Base-by-base conservation (phyloP, 2,113 vertebrate species). In the Recurvirostra avosetta region DNA sequence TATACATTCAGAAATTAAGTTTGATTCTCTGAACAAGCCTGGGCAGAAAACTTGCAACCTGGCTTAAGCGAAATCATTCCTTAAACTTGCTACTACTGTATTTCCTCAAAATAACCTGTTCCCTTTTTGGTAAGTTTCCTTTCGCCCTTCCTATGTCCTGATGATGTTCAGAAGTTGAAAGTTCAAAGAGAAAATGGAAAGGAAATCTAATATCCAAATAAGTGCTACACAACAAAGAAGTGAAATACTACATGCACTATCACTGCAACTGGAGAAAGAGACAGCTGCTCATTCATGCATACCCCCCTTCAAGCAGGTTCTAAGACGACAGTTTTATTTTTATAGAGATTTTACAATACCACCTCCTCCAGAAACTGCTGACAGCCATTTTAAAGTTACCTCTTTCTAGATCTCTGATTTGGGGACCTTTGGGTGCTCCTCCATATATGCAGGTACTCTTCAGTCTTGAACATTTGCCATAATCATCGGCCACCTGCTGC, bases 381-480 rank as follows among this genome's bases (percentile, higher is more conserved):
- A 63, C 25, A 56, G 2, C 3, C 7, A 4, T 63, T 96, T 86
- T 41, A 66, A 80, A 68, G 72, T 94, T 98, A 99, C 99, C 99
- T 98, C 99, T 99, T 96, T 99, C 99, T 71, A 99, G 98, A 97
- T 99, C 99, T 96, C 99, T 98, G 93, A 99, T 99, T 94, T 99
- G 99, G 29, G 99, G 99, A 66, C 99, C 99, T 97, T 99, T 99
- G n/a, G 99, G 99, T 52, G 99, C 99, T 43, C 99, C 99, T 75
- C 99, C 99, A 27, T 99, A 99, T 71, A 99, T 99, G 88, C 99
- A 99, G 74, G 99, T 99, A 96, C 99, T 99, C 98, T 99, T 99
- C 97, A 99, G 97, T n/a, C 99, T 98, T n/a, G 99, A 99, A 41
- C 99, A 98, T 77, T 99, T 99, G 62, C 99, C 99, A 41, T 99